Conservation (phyloP, 2,888 invertebrate genomes). For the Agrochola lychnidis region DNA sequence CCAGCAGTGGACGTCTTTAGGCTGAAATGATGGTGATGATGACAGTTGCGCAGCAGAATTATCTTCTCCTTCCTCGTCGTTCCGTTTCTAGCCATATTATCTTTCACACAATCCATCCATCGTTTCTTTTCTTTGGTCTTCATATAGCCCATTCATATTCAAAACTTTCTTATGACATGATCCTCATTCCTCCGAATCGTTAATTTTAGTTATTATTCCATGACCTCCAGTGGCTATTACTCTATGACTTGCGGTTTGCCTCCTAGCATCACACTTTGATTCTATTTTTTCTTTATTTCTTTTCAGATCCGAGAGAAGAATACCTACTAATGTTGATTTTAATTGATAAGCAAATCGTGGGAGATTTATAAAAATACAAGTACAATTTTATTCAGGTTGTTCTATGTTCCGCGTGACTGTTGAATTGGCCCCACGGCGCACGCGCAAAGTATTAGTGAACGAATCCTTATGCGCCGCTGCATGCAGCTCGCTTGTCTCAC, state of each 20-base stretch:
- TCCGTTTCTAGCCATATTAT: not conserved
- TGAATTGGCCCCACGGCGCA: not conserved
- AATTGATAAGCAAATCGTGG: not conserved
- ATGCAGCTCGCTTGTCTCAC: constrained; percentile 5
- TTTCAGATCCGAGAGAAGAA: constrained; percentile 4
- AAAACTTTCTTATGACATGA: too few relatives aligned
- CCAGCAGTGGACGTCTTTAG: too few relatives aligned
- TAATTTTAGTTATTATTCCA: not conserved
- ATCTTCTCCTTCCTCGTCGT: not conserved
- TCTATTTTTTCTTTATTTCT: not conserved
- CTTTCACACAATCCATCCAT: not conserved
- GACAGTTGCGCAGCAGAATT: not conserved
- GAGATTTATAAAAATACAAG: not conserved
- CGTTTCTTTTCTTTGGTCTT: not conserved
- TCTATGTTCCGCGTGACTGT: constrained; percentile 1
- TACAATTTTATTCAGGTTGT: not conserved
- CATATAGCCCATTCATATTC: too few relatives aligned
- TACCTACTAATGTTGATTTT: constrained; percentile 21
- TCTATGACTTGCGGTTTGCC: not conserved
- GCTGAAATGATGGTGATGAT: too few relatives aligned
- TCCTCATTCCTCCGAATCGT: not conserved
- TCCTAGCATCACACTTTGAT: constrained; percentile 1
- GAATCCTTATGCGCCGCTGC: constrained; percentile 23
- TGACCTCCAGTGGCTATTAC: not conserved
- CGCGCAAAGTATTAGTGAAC: constrained; percentile 11